These are phyloP conservation scores for Hydropsyche tenuis DNA, from an alignment of 1,140 invertebrate genomes.

Conservation along the genomic window DNA sequence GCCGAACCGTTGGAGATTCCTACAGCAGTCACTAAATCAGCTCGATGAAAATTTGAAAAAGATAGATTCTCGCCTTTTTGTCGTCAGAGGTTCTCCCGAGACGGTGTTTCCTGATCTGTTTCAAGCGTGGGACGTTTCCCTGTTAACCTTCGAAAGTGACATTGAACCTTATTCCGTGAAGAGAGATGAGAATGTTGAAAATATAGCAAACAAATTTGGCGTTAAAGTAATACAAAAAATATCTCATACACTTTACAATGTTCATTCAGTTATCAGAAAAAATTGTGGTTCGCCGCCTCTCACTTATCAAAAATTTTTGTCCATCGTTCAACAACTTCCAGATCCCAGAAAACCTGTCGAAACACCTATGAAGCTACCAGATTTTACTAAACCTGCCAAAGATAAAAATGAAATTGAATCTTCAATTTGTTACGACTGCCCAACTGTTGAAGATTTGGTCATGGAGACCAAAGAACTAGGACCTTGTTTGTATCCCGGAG, in stretches of 20 bases:
- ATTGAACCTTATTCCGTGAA: conserved; percentile 73
- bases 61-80: conserved; percentile 66
- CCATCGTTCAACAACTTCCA: conserved; percentile 65
- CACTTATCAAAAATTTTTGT: conserved; percentile 75
- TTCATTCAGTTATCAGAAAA: conserved; percentile 67
- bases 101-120: conserved; percentile 71
- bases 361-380: conserved; percentile 58
- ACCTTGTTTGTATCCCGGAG: conserved; percentile 67
- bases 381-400: conserved; percentile 58
- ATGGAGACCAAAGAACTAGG: conserved; percentile 58
- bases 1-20: conserved; percentile 72
- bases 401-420: conserved; percentile 60
- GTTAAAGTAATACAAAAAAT: conserved; percentile 68
- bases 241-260: conserved; percentile 76
- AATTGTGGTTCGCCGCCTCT: conserved; percentile 72
- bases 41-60: conserved; percentile 68
- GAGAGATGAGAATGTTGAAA: conserved; percentile 68
- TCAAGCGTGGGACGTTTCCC: conserved; percentile 71
- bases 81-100: conserved; percentile 69
- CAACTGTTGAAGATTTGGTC: conserved; percentile 67
- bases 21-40: conserved; percentile 72
- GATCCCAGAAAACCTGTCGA: conserved; percentile 62
- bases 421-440: conserved; percentile 63
- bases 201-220: conserved; percentile 64
- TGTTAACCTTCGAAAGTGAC: conserved; percentile 73